These are phyloP conservation scores for Lepidurus couesii DNA, from an alignment of 1,140 invertebrate genomes.

Conservation along the genomic window DNA sequence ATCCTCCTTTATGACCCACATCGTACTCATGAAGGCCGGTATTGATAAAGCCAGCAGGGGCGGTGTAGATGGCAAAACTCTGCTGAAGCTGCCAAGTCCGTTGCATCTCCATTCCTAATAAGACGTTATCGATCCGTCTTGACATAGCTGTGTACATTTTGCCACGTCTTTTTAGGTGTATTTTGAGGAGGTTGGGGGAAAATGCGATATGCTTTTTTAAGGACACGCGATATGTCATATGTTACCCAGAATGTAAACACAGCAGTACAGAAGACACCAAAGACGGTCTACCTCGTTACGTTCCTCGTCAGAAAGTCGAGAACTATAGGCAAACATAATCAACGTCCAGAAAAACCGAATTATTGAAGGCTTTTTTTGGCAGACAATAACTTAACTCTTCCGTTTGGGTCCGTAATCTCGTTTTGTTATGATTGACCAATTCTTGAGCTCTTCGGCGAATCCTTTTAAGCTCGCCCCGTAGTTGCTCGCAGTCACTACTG, in stretches of 20 bases:
- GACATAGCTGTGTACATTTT: conserved; percentile 21
- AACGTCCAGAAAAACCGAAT: conserved; percentile 1
- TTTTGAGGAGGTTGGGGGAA: neutral
- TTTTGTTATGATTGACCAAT: conserved; percentile 38
- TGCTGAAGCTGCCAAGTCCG: conserved; percentile 36
- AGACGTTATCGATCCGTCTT: neutral
- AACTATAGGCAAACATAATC: conserved; percentile 35
- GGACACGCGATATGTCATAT: neutral
- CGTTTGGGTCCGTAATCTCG: conserved; percentile 38
- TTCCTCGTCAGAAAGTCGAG: conserved; percentile 39
- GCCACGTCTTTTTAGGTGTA: neutral
- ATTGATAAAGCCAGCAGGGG: conserved; percentile 38
- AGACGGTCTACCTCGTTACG: conserved; percentile 40
- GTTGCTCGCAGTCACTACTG: conserved; percentile 42
- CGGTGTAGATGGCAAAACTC: conserved; percentile 37
- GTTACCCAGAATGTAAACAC: conserved; percentile 41
- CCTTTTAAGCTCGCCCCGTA: conserved; percentile 42
- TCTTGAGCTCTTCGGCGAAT: conserved; percentile 42
- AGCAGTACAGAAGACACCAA: conserved; percentile 43
- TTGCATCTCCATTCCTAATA: conserved; percentile 38
- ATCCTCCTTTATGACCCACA: conserved; percentile 27
- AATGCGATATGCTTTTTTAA: neutral
- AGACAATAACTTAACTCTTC: conserved; percentile 27
- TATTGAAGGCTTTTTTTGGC: neutral
- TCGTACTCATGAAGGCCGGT: conserved; percentile 39